A percentile compares a stretch with the other conserved stretches of the same genome.
Conservation (phyloP, 2,888 invertebrate genomes). For the Ypsolopha sequella region DNA sequence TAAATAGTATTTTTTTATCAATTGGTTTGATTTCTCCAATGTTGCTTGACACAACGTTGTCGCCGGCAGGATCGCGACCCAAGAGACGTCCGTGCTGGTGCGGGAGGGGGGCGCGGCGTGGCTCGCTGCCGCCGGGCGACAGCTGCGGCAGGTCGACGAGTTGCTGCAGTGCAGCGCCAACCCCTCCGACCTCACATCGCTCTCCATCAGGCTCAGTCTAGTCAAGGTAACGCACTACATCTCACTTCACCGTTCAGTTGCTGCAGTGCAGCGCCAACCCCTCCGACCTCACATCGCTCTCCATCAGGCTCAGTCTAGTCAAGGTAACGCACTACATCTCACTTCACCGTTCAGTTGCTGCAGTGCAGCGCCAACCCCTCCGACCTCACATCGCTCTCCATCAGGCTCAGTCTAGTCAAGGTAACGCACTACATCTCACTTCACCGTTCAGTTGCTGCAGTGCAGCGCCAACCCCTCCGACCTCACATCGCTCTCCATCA, state of each 20-base stretch:
- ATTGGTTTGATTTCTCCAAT: no score
- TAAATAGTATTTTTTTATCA: no score
- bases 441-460: conserved; percentile 68
- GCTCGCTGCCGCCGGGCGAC: conserved; percentile 42
- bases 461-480: conserved; percentile 74
- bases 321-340: conserved; percentile 52
- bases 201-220: conserved; percentile 74
- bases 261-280: conserved; percentile 71
- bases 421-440: conserved; percentile 36
- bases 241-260: no score
- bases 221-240: conserved; percentile 62
- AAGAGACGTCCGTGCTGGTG: conserved; percentile 18
- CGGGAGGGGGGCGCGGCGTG: conserved; percentile 45
- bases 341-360: no score
- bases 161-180: conserved; percentile 70
- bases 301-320: conserved; percentile 74
- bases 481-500: conserved; percentile 72
- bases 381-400: conserved; percentile 74
- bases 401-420: conserved; percentile 74
- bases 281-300: conserved; percentile 74
- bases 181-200: conserved; percentile 74
- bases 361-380: conserved; percentile 71
- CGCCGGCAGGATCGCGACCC: neutral
- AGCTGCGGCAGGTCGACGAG: conserved; percentile 47
- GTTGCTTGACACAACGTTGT: no score